These are phyloP conservation scores for Ichneumoninae sp. DNA, from an alignment of 2,888 invertebrate species.

Conservation along the genomic window DNA sequence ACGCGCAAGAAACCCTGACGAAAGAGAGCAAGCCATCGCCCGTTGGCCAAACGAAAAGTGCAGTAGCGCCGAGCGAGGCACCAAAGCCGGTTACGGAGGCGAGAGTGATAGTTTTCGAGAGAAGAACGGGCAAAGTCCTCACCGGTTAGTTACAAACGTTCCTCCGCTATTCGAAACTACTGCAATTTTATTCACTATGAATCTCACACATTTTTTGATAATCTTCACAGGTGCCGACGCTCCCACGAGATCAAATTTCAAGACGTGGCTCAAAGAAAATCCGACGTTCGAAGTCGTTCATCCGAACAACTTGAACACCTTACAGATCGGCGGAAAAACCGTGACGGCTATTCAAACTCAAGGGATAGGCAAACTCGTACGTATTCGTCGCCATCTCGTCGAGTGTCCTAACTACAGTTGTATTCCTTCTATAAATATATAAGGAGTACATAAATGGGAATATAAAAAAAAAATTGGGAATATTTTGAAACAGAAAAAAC, in stretches of 20 bases:
- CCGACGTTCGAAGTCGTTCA: slow-evolving; percentile 94
- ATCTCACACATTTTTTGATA: not conserved
- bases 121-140: slow-evolving; percentile 89
- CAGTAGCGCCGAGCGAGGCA: slow-evolving; percentile 69
- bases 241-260: slow-evolving; percentile 92
- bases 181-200: not conserved
- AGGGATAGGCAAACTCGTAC: slow-evolving; percentile 61
- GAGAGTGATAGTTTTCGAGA: slow-evolving; percentile 92
- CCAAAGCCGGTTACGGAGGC: slow-evolving; percentile 75
- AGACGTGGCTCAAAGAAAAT: slow-evolving; percentile 93
- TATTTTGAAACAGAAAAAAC: no score
- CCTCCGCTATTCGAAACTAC: not conserved
- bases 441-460: no score
- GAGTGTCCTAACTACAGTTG: not conserved
- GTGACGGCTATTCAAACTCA: slow-evolving; percentile 77
- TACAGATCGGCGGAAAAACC: slow-evolving; percentile 79
- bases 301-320: slow-evolving; percentile 83
- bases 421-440: no score
- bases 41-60: slow-evolving; percentile 72
- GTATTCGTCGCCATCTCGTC: not conserved
- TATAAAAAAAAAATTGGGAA: no score
- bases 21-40: slow-evolving; percentile 78
- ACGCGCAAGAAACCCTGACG: slow-evolving; percentile 88
- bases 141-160: slow-evolving; percentile 79
- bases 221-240: slow-evolving; percentile 89